Conservation (phyloP, 1,140 invertebrate species). For the Rhynchophorus ferrugineus region DNA sequence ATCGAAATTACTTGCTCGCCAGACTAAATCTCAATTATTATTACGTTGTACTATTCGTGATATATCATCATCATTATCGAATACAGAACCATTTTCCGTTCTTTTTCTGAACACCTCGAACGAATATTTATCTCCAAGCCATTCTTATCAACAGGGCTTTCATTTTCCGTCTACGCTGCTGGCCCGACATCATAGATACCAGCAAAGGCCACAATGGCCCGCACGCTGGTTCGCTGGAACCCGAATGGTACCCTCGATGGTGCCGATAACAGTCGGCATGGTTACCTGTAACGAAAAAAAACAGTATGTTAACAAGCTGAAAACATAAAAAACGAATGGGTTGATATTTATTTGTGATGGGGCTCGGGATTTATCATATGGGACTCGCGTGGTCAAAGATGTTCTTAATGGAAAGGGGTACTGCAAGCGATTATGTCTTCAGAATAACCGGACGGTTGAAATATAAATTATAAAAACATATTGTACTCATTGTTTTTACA, state of each 20-base stretch:
- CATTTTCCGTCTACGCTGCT: background rate
- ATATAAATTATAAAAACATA: no score
- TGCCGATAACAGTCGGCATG: constrained; percentile 15
- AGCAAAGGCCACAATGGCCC: constrained; percentile 8
- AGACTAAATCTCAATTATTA: no score
- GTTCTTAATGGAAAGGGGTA: no score
- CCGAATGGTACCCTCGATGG: constrained; percentile 1
- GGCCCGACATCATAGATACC: background rate
- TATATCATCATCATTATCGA: no score
- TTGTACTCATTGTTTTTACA: background rate
- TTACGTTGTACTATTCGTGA: no score
- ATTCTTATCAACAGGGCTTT: background rate
- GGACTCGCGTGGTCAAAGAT: constrained; percentile 2
- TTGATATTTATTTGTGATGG: constrained; percentile 2
- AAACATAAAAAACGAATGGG: constrained; percentile 18
- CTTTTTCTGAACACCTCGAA: no score
- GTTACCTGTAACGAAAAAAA: constrained; percentile 18
- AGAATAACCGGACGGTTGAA: no score
- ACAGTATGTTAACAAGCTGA: constrained; percentile 21
- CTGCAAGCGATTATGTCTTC: no score
- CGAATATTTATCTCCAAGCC: no score
- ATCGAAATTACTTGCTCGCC: no score
- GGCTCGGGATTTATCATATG: constrained; percentile 8
- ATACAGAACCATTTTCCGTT: no score
- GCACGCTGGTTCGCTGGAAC: constrained; percentile 2